Percentiles rank a stretch among this genome's conserved stretches.
Conservation (phyloP, 2,888 invertebrate species). For the Erpobdella octoculata region DNA sequence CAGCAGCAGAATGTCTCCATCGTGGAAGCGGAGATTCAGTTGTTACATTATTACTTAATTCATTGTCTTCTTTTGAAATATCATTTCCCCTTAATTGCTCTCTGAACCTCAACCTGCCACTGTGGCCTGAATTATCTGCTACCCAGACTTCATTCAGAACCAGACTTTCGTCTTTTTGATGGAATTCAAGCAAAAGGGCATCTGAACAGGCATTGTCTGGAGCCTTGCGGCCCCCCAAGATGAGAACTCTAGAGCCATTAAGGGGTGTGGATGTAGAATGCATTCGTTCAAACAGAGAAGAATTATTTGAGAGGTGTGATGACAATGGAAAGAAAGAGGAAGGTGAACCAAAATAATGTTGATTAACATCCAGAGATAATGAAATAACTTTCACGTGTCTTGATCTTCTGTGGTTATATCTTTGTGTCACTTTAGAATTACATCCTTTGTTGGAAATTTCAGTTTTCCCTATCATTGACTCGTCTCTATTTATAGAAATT, state of each 20-base stretch:
- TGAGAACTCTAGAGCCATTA: not conserved
- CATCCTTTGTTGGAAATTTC: too few species aligned
- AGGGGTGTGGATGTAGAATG: slow-evolving; percentile 39
- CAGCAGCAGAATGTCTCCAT: slow-evolving; percentile 4
- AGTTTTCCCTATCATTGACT: too few species aligned
- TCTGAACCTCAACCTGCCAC: not conserved
- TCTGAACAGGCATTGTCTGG: slow-evolving; percentile 23
- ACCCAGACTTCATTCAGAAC: not conserved
- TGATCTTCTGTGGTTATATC: too few species aligned
- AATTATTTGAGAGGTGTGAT: not conserved
- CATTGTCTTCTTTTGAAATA: too few species aligned
- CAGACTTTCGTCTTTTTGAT: not conserved
- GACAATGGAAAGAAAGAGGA: not conserved
- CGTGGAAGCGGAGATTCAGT: not conserved
- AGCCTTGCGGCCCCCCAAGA: not conserved
- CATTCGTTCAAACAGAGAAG: slow-evolving; percentile 39
- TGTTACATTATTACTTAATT: not conserved
- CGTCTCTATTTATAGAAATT: too few species aligned
- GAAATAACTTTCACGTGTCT: too few species aligned
- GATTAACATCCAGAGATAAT: too few species aligned
- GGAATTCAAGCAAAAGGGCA: slow-evolving; percentile 21
- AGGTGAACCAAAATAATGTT: too few species aligned
- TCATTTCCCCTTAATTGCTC: not conserved
- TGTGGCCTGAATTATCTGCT: too few species aligned
- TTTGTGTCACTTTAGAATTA: too few species aligned